Evolutionary conservation across 2,113 vertebrate genomes (phyloP).

Genomic region (Podarcis raffonei): DNA sequence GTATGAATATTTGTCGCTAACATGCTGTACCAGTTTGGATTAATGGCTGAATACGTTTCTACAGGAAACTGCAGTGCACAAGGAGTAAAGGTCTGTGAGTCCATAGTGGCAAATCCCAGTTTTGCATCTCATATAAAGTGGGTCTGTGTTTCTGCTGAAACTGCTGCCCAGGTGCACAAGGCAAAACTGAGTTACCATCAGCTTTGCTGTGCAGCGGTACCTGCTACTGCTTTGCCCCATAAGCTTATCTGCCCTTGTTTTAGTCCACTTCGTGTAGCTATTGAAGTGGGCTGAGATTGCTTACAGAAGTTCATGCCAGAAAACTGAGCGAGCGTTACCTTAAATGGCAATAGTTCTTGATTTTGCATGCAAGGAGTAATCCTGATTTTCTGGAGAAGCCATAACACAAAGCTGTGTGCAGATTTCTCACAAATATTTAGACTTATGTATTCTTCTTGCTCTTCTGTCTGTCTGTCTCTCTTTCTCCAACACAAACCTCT

Average conservation of each 20-base stretch:
- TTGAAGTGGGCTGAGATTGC: not conserved
- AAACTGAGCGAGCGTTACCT: not conserved
- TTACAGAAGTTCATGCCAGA: not conserved
- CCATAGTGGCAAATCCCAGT: not conserved
- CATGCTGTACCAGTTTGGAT: not conserved
- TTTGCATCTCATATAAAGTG: not conserved
- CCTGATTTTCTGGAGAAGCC: not conserved
- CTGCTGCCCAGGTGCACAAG: not conserved
- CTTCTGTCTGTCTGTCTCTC: too few species aligned
- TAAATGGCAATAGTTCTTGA: not conserved
- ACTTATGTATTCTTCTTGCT: not conserved
- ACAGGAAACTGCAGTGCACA: not conserved
- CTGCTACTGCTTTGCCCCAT: not conserved
- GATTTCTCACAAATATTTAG: not conserved
- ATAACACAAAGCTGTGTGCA: not conserved
- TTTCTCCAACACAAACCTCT: not conserved
- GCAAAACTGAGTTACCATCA: not conserved
- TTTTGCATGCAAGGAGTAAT: not conserved
- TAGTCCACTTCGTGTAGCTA: not conserved
- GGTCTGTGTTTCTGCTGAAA: not conserved
- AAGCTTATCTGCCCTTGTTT: not conserved
- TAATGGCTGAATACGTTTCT: not conserved
- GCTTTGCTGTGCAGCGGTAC: not conserved
- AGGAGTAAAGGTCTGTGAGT: not conserved
- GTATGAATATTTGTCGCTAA: too few species aligned